Percentiles rank a stretch among this genome's conserved stretches.
phyloP scores from a whole-genome alignment of 2,113 vertebrate species.

The Helogale parvula region DNA sequence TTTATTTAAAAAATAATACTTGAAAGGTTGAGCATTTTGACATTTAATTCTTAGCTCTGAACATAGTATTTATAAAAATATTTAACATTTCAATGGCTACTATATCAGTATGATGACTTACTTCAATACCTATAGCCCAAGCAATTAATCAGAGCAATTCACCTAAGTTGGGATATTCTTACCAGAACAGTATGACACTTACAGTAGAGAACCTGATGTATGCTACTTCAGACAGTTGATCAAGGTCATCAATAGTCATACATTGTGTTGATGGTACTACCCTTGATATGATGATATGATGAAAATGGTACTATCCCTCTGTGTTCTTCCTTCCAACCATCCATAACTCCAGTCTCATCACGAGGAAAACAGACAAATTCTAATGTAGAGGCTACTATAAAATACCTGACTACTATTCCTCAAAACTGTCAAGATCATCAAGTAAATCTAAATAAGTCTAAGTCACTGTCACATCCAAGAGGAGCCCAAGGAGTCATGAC shows the following conservation, averaged over 20 bases:
- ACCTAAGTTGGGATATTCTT: not conserved
- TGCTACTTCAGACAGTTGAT: not conserved
- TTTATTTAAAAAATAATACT: constrained; percentile 41
- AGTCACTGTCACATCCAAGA: not conserved
- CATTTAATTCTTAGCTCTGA: not conserved
- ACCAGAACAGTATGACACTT: not conserved
- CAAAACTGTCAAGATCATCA: not conserved
- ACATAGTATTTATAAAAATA: constrained; percentile 29
- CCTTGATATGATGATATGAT: not conserved
- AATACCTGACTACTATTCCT: not conserved
- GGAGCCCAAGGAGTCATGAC: not conserved
- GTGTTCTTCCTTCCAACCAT: not conserved
- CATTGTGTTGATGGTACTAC: not conserved
- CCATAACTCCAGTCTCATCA: not conserved
- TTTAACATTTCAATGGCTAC: not conserved
- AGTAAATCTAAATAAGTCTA: not conserved
- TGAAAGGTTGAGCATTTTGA: not conserved
- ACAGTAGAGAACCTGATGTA: not conserved
- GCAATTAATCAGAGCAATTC: not conserved
- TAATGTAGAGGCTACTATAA: not conserved
- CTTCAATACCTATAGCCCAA: not conserved
- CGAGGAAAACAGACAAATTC: not conserved
- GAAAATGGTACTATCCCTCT: not conserved
- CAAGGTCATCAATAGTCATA: not conserved
- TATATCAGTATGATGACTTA: not conserved